Base-by-base conservation (phyloP, 1,140 invertebrate genomes). In the Chrysoperla carnea region DNA sequence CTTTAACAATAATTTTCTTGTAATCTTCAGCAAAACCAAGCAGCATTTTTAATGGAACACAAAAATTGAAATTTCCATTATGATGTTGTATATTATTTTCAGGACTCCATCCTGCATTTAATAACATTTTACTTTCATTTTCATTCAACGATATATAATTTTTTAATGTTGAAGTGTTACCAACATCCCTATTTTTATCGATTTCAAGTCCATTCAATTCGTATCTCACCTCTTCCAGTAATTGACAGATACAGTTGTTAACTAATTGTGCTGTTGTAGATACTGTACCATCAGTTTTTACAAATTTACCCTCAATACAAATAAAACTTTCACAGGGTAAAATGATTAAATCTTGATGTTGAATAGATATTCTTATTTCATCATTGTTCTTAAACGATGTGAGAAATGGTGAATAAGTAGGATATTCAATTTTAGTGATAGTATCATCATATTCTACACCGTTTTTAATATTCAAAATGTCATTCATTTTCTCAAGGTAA, bases 21-120 rank as follows among this genome's bases (percentile, higher is more conserved):
- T 60, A 64, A 50, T 64, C 60, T 49, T 64, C 57, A 29, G 54
- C 56, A 52, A 63, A 63, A 13, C 58, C 57, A 1, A 61, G 44
- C 1, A 64, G 36, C 36, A 54, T 41, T 27, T 45, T 56, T 6
- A 63, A 37, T 8, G 61, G 60, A 29, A 65, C 48, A 13, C 46
- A 45, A 15, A 55, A 47, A 36, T 57, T 46, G 42, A 60, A 61
- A 39, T 53, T 42, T 13, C 50, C 17, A 23, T 23, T 23, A 23
- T 23, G 17, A 23, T 23, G 17, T 9, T 13, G 7, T 35, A 5
- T 8, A 11, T 23, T 28, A 23, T 23, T 23, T 29, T 31, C 35
- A 9, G 37, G 40, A 44, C 40, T 8, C 50, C 52, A 56, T 9
- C 48, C 43, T 27, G 46, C 47, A 44, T 56, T 56, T 29, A 53